A percentile compares a stretch with the other conserved stretches of the same genome.
These are phyloP conservation scores for Lutjanus campechanus DNA, from an alignment of 2,797 vertebrate genomes.

Conservation along the genomic window DNA sequence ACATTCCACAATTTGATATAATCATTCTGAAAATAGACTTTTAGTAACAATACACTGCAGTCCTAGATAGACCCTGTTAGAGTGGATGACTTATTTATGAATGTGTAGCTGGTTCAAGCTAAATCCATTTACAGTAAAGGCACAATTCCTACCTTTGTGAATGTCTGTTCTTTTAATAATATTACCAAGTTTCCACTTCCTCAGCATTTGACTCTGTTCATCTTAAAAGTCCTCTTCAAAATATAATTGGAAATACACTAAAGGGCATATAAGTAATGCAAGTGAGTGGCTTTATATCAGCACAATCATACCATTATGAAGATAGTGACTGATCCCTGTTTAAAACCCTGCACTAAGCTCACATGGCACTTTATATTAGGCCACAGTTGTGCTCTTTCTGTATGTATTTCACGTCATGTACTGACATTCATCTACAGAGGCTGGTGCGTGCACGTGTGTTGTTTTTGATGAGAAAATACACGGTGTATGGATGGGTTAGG, in stretches of 20 bases:
- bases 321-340: background rate
- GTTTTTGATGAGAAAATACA: conserved; percentile 15
- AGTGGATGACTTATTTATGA: background rate
- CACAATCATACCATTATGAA: background rate
- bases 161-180: background rate
- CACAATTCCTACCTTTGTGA: background rate
- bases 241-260: no score
- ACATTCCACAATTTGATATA: background rate
- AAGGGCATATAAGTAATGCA: no score
- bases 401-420: conserved; percentile 3
- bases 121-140: background rate
- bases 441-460: conserved; percentile 7
- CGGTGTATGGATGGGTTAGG: background rate
- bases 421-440: background rate
- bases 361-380: background rate
- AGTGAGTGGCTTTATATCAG: background rate
- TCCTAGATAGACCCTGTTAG: background rate
- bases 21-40: background rate
- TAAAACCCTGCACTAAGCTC: background rate
- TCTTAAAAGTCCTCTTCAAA: no score
- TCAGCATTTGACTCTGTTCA: no score
- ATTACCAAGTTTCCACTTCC: no score
- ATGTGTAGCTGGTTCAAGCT: background rate
- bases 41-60: background rate
- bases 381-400: conserved; percentile 2